phyloP scores from a whole-genome alignment of 2,888 invertebrate genomes.

The Kuschelorhynchus macadamiae region DNA sequence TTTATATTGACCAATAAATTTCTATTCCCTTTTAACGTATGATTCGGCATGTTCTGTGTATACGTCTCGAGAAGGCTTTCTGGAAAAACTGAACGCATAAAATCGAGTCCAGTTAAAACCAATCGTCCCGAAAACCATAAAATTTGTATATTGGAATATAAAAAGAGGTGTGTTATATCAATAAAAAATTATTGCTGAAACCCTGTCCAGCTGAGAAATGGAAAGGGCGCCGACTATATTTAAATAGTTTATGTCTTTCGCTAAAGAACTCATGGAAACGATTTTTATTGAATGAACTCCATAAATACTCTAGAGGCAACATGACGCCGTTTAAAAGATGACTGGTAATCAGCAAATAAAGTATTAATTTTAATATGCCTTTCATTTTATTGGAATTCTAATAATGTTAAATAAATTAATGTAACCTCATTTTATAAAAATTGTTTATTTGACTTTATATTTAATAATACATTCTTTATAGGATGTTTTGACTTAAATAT shows the following conservation, averaged over 20 bases:
- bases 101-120: conserved; percentile 6
- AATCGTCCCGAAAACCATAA: conserved; percentile 13
- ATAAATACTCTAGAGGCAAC: conserved; percentile 16
- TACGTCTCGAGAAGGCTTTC: not conserved
- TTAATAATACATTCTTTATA: too few relatives aligned
- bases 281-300: conserved; percentile 22
- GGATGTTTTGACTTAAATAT: too few relatives aligned
- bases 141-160: conserved; percentile 28
- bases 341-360: too few relatives aligned
- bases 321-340: too few relatives aligned
- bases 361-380: too few relatives aligned
- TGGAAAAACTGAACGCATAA: not conserved
- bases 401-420: too few relatives aligned
- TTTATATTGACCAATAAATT: not conserved
- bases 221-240: conserved; percentile 19
- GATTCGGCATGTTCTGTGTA: not conserved
- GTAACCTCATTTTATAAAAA: too few relatives aligned
- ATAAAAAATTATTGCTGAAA: conserved; percentile 36
- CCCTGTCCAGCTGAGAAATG: conserved; percentile 26
- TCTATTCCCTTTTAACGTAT: not conserved
- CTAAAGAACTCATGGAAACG: conserved; percentile 20
- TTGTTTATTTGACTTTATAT: too few relatives aligned
- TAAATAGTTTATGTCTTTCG: conserved; percentile 31
- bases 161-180: conserved; percentile 27
- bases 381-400: too few relatives aligned